Conservation (phyloP, 1,140 invertebrate species). For the Drosophila quadrilineata region DNA sequence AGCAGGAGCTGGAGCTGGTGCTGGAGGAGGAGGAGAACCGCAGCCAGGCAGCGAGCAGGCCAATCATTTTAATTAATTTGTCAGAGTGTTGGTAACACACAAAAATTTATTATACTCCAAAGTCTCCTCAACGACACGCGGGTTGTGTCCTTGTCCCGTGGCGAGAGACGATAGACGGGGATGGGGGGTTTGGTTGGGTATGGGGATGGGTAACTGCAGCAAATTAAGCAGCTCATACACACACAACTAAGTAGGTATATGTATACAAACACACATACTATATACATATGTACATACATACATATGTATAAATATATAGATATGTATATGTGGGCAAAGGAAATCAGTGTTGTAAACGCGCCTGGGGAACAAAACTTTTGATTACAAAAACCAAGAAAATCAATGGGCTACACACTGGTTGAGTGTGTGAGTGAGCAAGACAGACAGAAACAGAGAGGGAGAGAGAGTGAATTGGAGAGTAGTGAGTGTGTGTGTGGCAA, state of each 20-base stretch:
- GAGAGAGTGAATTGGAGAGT: too few species aligned
- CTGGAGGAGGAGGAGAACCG: not conserved
- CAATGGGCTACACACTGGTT: constrained; percentile 50
- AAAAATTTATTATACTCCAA: constrained; percentile 80
- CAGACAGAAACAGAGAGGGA: not conserved
- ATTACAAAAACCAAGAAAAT: constrained; percentile 76
- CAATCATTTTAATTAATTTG: constrained; percentile 81
- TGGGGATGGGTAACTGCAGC: constrained; percentile 64
- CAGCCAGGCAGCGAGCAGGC: constrained; percentile 52
- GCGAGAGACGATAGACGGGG: too few species aligned
- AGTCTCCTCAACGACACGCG: constrained; percentile 34
- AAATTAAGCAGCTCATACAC: constrained; percentile 57
- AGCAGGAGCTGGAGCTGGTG: too few species aligned
- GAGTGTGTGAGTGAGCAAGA: too few species aligned
- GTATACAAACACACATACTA: too few species aligned
- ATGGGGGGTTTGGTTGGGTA: too few species aligned
- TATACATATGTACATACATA: constrained; percentile 15
- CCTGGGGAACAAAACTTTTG: constrained; percentile 71
- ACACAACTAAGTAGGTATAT: not conserved
- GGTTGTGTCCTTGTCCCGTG: constrained; percentile 11
- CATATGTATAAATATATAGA: not conserved
- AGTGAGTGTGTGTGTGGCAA: constrained; percentile 8
- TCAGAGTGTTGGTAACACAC: constrained; percentile 80
- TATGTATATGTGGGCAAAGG: constrained; percentile 38
- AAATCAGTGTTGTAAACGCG: constrained; percentile 73